These are phyloP conservation scores for Myotis pilosus DNA, from an alignment of 2,797 vertebrate genomes.

Conservation along the genomic window DNA sequence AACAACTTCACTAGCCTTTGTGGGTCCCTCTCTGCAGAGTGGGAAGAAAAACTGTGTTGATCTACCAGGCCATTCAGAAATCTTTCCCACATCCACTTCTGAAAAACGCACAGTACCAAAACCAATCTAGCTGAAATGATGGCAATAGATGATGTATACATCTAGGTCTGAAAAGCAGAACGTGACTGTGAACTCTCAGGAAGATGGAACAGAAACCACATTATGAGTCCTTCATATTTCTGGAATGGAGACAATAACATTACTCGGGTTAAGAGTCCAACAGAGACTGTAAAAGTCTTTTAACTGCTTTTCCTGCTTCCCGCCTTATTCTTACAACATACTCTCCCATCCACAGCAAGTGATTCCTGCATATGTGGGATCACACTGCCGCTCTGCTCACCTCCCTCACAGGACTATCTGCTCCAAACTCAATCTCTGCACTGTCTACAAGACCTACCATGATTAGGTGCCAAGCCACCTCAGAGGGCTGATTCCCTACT, in stretches of 20 bases:
- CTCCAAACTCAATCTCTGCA: background rate
- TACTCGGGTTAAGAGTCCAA: background rate
- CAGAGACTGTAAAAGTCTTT: background rate
- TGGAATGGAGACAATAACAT: background rate
- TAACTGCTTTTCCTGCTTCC: background rate
- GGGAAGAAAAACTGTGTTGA: background rate
- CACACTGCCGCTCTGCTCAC: background rate
- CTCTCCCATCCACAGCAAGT: background rate
- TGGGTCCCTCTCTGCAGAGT: background rate
- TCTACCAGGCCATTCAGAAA: background rate
- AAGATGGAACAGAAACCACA: conserved; percentile 26
- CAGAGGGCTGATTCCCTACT: background rate
- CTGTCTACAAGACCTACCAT: background rate
- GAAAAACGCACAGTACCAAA: conserved; percentile 4
- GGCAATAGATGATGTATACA: background rate
- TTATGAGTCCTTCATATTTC: background rate
- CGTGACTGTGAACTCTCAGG: background rate
- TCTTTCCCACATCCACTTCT: conserved; percentile 12
- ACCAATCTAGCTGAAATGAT: background rate
- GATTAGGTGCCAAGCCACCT: background rate
- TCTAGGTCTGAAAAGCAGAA: conserved; percentile 9
- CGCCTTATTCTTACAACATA: background rate
- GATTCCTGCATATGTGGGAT: background rate
- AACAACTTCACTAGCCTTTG: conserved; percentile 24
- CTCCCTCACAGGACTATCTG: background rate